Conservation (phyloP, 2,113 vertebrate genomes). For the Eurypyga helias region DNA sequence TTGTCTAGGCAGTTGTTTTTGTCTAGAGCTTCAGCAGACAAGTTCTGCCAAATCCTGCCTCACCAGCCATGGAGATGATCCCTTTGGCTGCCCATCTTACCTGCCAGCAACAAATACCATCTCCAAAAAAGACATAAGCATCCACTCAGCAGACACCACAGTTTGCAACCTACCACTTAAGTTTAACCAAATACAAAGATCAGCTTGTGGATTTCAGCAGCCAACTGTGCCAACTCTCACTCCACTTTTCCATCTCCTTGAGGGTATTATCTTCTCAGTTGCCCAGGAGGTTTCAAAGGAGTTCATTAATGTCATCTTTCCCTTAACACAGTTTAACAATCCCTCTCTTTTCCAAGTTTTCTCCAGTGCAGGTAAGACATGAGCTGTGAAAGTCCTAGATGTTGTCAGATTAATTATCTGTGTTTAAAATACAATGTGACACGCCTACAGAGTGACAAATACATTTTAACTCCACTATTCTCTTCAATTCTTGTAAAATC, state of each 20-base stretch:
- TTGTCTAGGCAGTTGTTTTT: background rate
- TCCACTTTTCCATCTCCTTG: background rate
- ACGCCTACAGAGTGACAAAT: background rate
- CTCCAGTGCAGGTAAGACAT: background rate
- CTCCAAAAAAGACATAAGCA: background rate
- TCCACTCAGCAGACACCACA: background rate
- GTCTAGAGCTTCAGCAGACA: background rate
- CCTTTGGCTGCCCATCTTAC: background rate
- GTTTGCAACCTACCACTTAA: background rate
- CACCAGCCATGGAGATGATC: background rate
- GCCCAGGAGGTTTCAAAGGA: background rate
- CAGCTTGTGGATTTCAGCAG: background rate
- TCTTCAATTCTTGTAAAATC: background rate
- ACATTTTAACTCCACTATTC: background rate
- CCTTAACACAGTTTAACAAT: background rate
- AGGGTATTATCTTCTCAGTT: background rate
- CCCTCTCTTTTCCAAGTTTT: background rate
- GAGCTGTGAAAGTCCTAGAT: background rate
- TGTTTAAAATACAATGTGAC: background rate
- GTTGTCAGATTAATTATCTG: background rate
- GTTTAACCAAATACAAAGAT: background rate
- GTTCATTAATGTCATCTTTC: background rate
- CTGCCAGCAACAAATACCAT: background rate
- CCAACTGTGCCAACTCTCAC: accelerated
- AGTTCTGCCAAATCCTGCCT: background rate